These are phyloP conservation scores for Chymomyza caudatula DNA, from an alignment of 2,888 invertebrate species.

Conservation along the genomic window DNA sequence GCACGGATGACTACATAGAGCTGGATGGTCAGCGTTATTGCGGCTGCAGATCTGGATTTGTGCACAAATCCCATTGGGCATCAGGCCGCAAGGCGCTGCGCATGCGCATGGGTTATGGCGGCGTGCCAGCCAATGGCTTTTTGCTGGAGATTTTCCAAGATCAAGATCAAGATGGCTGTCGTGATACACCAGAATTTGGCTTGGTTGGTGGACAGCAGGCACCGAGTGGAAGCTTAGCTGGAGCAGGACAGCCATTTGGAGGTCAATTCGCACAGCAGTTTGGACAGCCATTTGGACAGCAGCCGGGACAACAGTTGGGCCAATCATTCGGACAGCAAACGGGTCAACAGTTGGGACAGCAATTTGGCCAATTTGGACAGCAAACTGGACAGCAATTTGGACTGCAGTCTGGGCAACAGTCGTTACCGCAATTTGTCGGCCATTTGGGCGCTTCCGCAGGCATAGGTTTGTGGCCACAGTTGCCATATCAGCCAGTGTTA, in stretches of 20 bases:
- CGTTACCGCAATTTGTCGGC: neutral
- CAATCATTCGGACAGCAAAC: neutral
- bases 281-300: constrained; percentile 1
- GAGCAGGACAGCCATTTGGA: constrained; percentile 5
- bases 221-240: constrained; percentile 1
- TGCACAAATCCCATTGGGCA: constrained; percentile 68
- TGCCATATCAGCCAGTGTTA: constrained; percentile 27
- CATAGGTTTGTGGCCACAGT: neutral
- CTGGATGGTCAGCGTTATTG: constrained; percentile 81
- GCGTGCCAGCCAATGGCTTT: constrained; percentile 79
- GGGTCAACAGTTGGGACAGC: neutral
- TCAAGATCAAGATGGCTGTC: constrained; percentile 75
- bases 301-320: neutral
- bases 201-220: neutral
- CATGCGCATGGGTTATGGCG: constrained; percentile 78
- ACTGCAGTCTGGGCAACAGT: constrained; percentile 20
- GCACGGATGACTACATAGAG: constrained; percentile 80
- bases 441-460: constrained; percentile 26
- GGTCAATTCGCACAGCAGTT: constrained; percentile 8
- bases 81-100: constrained; percentile 78
- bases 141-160: constrained; percentile 81
- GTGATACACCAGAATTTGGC: constrained; percentile 8
- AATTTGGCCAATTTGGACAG: neutral
- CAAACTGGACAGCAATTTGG: constrained; percentile 18
- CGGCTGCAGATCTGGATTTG: constrained; percentile 79